phyloP scores from a whole-genome alignment of 2,797 vertebrate genomes.

The Anolis apletophallus region DNA sequence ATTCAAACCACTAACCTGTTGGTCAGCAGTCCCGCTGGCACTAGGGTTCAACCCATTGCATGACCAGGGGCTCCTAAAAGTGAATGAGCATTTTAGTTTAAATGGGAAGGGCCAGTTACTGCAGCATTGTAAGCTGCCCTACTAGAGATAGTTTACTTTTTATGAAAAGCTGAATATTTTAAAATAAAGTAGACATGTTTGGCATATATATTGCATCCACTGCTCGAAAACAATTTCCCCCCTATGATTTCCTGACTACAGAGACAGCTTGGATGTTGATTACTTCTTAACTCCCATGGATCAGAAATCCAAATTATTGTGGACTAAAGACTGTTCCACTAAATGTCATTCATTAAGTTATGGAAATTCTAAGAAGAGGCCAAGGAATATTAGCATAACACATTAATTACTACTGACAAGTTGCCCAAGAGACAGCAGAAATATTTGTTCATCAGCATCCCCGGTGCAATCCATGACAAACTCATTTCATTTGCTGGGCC shows the following conservation, averaged over 20 bases:
- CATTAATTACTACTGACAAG: conserved; percentile 44
- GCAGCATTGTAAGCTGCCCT: neutral
- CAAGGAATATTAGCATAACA: conserved; percentile 29
- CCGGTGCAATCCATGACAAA: conserved; percentile 46
- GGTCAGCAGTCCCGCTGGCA: no score
- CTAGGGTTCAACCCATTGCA: no score
- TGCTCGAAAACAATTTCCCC: conserved; percentile 25
- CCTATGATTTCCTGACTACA: conserved; percentile 46
- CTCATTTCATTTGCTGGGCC: conserved; percentile 52
- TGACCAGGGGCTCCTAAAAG: neutral
- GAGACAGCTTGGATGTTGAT: conserved; percentile 61
- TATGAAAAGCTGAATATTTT: neutral
- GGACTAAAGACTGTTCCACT: conserved; percentile 62
- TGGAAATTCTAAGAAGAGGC: conserved; percentile 41
- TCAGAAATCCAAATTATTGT: conserved; percentile 64
- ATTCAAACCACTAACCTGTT: no score
- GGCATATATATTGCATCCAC: conserved; percentile 3
- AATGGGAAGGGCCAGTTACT: neutral
- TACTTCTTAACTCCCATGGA: conserved; percentile 68
- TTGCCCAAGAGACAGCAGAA: conserved; percentile 39
- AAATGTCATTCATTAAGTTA: conserved; percentile 60
- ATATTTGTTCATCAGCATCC: conserved; percentile 54
- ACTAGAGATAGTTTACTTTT: neutral
- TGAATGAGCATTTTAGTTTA: neutral
- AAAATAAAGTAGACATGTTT: neutral